Percentiles rank a stretch among this genome's conserved stretches.
phyloP scores from a whole-genome alignment of 1,140 invertebrate species.

The Trichogramma pretiosum region DNA sequence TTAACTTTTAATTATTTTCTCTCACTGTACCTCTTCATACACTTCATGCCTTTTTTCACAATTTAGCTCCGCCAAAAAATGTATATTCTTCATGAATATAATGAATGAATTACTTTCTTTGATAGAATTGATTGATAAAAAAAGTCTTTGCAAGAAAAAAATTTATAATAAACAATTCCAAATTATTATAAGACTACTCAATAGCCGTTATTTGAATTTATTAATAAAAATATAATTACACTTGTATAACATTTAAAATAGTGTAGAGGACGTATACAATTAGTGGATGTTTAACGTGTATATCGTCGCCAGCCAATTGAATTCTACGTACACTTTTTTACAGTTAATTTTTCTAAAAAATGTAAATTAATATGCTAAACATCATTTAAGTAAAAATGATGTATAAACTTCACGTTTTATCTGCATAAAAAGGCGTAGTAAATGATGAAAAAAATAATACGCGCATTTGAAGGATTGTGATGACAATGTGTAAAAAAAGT shows the following conservation, averaged over 20 bases:
- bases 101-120: constrained; percentile 1
- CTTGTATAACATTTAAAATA: constrained; percentile 29
- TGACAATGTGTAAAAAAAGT: constrained; percentile 18
- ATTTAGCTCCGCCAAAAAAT: constrained; percentile 6
- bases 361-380: no score
- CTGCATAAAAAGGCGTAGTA: constrained; percentile 20
- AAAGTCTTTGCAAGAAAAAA: no score
- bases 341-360: constrained; percentile 41
- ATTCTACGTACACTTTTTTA: constrained; percentile 41
- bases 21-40: constrained; percentile 1
- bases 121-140: no score
- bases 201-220: no score
- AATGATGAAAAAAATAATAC: constrained; percentile 6
- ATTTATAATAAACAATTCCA: no score
- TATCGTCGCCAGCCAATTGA: constrained; percentile 38
- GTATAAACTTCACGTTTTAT: constrained; percentile 25
- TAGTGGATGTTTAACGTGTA: constrained; percentile 24
- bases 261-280: constrained; percentile 25
- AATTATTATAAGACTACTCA: no score
- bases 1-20: constrained; percentile 14
- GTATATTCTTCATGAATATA: background rate
- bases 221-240: no score
- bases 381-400: no score
- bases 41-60: background rate
- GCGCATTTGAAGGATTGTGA: background rate